A percentile compares a stretch with the other conserved stretches of the same genome.
phyloP scores from a whole-genome alignment of 1,140 invertebrate genomes.

The Drosophila carrolli region DNA sequence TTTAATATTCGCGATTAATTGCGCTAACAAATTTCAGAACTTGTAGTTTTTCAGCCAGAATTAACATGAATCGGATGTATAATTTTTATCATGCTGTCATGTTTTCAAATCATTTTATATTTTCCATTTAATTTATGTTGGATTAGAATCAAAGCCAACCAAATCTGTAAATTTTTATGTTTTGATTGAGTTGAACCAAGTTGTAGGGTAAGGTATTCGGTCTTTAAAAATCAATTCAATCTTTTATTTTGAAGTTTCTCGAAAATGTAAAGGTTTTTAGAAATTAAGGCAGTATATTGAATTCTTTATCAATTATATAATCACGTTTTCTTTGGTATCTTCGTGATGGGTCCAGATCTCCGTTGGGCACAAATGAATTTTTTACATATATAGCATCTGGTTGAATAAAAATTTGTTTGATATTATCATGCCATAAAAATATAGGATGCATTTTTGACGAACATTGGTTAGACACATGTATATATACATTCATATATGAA shows the following conservation, averaged over 20 bases:
- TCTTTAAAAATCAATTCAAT: not conserved
- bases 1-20: too few species aligned
- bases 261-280: not conserved
- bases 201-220: not conserved
- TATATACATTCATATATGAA: too few species aligned
- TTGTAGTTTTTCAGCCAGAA: too few species aligned
- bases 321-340: constrained; percentile 5
- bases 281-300: not conserved
- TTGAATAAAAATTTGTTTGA: constrained; percentile 2
- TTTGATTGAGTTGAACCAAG: not conserved
- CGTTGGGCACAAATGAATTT: constrained; percentile 3
- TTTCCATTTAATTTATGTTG: too few species aligned
- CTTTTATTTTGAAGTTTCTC: not conserved
- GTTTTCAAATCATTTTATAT: too few species aligned
- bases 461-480: too few species aligned
- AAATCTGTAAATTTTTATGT: too few species aligned
- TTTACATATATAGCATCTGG: constrained; percentile 6
- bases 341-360: constrained; percentile 2
- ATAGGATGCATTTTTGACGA: too few species aligned
- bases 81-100: too few species aligned
- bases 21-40: too few species aligned
- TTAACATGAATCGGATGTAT: too few species aligned
- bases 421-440: not conserved
- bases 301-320: not conserved
- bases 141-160: too few species aligned